Evolutionary conservation across 92 coral and sea anemone species (phyloP).

Genomic region (Epizoanthus rinbou): DNA sequence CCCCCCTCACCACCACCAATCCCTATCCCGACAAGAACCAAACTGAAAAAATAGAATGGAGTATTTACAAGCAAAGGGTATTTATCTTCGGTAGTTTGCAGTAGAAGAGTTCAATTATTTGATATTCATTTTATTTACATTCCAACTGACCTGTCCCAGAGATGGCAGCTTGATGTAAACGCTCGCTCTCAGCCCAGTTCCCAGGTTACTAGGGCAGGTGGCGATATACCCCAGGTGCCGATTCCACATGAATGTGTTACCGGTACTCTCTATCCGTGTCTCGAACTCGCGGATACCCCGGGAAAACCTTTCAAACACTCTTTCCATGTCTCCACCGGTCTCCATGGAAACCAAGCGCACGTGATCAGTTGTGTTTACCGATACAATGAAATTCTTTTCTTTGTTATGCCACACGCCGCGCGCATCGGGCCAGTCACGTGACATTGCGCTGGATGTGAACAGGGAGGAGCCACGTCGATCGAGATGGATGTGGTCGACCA

Average conservation of each 20-base stretch:
- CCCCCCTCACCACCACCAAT: no score
- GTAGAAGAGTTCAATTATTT: no score
- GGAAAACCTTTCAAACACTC: constrained; percentile 53
- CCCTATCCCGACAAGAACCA: no score
- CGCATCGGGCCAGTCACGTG: constrained; percentile 75
- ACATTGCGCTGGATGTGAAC: constrained; percentile 47
- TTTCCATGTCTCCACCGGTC: constrained; percentile 60
- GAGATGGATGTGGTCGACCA: constrained; percentile 43
- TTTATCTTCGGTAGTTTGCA: no score
- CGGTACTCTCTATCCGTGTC: constrained; percentile 44
- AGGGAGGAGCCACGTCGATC: constrained; percentile 39
- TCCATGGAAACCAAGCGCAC: constrained; percentile 58
- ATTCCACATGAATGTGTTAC: constrained; percentile 50
- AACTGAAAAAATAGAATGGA: no score
- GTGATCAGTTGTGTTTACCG: constrained; percentile 63
- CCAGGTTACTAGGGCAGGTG: constrained; percentile 67
- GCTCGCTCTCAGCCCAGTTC: constrained; percentile 57
- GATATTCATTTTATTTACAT: neutral
- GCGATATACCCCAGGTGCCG: constrained; percentile 58
- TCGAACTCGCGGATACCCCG: constrained; percentile 57
- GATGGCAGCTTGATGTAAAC: constrained; percentile 50
- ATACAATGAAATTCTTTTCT: constrained; percentile 52
- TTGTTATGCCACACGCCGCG: constrained; percentile 67
- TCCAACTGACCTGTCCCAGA: constrained; percentile 53
- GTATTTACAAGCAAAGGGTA: no score